Evolutionary conservation across 1,140 invertebrate genomes (phyloP).

Genomic region (Delia radicum): DNA sequence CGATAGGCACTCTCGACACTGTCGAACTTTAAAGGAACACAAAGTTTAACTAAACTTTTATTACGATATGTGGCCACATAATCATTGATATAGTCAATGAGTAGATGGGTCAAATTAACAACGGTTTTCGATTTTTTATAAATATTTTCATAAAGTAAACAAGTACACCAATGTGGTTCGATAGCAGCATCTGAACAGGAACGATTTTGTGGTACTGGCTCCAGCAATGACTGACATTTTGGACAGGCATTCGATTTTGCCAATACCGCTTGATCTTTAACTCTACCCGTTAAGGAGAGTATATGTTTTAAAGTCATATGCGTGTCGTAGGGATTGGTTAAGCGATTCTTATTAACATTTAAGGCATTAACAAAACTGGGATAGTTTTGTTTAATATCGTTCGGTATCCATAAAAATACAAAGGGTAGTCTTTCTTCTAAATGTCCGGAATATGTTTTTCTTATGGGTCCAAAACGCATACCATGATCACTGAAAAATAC

Average conservation of each 20-base stretch:
- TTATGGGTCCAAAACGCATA: slow-evolving; percentile 78
- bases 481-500: slow-evolving; percentile 92
- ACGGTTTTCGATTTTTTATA: slow-evolving; percentile 56
- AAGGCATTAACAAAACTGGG: slow-evolving; percentile 68
- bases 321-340: slow-evolving; percentile 84
- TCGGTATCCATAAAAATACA: slow-evolving; percentile 76
- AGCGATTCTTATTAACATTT: slow-evolving; percentile 67
- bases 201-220: slow-evolving; percentile 63
- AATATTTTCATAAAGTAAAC: slow-evolving; percentile 59
- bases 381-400: slow-evolving; percentile 67
- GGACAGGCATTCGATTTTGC: slow-evolving; percentile 59
- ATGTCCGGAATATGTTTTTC: slow-evolving; percentile 69
- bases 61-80: slow-evolving; percentile 41
- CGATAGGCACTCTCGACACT: slow-evolving; percentile 37
- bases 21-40: slow-evolving; percentile 32
- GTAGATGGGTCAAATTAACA: slow-evolving; percentile 55
- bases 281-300: slow-evolving; percentile 54
- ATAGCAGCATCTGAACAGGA: slow-evolving; percentile 73
- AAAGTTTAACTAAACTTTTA: slow-evolving; percentile 38
- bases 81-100: slow-evolving; percentile 57
- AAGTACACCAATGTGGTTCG: slow-evolving; percentile 76
- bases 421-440: slow-evolving; percentile 89
- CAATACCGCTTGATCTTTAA: slow-evolving; percentile 45
- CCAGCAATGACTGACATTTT: slow-evolving; percentile 68
- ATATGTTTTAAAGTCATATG: slow-evolving; percentile 66